Evolutionary conservation across 2,113 vertebrate species (phyloP).

Genomic region (Phocoena sinus): DNA sequence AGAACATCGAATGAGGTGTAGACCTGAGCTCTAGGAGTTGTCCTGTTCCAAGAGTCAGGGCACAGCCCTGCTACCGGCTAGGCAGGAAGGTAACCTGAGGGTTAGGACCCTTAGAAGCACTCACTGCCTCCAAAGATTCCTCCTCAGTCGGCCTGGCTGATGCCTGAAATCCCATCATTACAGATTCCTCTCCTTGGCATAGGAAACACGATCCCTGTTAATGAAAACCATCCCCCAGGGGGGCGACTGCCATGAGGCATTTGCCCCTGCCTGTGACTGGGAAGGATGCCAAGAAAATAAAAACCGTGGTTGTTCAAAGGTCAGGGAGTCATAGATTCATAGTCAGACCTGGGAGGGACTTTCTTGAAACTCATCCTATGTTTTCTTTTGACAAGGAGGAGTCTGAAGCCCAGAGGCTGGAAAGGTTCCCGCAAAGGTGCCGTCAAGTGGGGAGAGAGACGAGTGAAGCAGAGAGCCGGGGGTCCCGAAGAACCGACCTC

Average conservation of each 20-base stretch:
- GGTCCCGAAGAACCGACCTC: background rate
- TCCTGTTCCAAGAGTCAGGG: accelerated
- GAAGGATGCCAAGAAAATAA: background rate
- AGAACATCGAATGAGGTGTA: background rate
- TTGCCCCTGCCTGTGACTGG: background rate
- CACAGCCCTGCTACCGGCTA: accelerated
- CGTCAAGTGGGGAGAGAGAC: background rate
- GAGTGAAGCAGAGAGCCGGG: background rate
- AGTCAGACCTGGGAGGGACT: background rate
- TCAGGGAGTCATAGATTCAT: background rate
- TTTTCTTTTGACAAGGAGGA: background rate
- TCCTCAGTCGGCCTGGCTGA: background rate
- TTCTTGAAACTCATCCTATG: background rate
- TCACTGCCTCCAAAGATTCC: background rate
- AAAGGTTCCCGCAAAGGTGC: background rate
- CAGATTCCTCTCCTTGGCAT: background rate
- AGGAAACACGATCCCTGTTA: background rate
- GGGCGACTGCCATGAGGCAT: background rate
- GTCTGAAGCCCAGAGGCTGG: background rate
- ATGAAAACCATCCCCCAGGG: background rate
- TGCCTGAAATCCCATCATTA: background rate
- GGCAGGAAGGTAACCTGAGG: background rate
- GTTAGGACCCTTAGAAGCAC: background rate
- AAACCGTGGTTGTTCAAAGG: background rate
- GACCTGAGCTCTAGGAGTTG: background rate